Percentiles rank a stretch among this genome's conserved stretches.
These are phyloP conservation scores for Drosophila eugracilis DNA, from an alignment of 1,140 invertebrate species.

Conservation along the genomic window DNA sequence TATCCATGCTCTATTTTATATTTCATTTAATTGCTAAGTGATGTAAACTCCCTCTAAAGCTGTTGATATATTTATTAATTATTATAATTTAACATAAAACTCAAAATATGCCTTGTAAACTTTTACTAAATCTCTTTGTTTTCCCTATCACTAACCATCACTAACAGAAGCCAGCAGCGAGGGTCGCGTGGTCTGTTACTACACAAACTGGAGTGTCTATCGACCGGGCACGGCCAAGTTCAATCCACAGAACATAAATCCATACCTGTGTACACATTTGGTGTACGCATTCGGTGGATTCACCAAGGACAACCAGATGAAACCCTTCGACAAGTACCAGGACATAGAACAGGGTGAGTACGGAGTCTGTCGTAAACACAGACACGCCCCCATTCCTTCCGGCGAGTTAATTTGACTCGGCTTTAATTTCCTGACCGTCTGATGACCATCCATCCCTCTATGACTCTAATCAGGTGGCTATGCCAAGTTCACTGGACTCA, in stretches of 20 bases:
- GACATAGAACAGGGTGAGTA: conserved; percentile 95
- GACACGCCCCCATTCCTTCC: conserved; percentile 41
- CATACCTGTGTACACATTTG: conserved; percentile 97
- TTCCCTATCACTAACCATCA: not conserved
- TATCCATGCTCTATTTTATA: too few species aligned
- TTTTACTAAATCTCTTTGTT: not conserved
- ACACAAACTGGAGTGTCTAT: conserved; percentile 97
- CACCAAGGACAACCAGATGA: conserved; percentile 94
- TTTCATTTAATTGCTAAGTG: too few species aligned
- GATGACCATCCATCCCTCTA: not conserved
- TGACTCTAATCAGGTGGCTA: conserved; percentile 91
- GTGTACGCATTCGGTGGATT: conserved; percentile 97
- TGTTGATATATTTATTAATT: too few species aligned
- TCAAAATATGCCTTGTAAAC: not conserved
- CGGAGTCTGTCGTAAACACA: conserved; percentile 38
- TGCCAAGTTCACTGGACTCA: conserved; percentile 96
- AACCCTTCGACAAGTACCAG: conserved; percentile 97
- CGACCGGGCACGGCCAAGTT: conserved; percentile 95
- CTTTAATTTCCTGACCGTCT: conserved; percentile 62
- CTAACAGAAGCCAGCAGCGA: conserved; percentile 79
- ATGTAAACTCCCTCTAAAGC: too few species aligned
- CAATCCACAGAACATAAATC: conserved; percentile 97
- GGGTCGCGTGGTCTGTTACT: conserved; percentile 94
- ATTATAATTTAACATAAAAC: too few species aligned
- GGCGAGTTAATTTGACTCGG: conserved; percentile 51